Conservation (phyloP, 2,113 vertebrate genomes). For the Odocoileus hemionus region DNA sequence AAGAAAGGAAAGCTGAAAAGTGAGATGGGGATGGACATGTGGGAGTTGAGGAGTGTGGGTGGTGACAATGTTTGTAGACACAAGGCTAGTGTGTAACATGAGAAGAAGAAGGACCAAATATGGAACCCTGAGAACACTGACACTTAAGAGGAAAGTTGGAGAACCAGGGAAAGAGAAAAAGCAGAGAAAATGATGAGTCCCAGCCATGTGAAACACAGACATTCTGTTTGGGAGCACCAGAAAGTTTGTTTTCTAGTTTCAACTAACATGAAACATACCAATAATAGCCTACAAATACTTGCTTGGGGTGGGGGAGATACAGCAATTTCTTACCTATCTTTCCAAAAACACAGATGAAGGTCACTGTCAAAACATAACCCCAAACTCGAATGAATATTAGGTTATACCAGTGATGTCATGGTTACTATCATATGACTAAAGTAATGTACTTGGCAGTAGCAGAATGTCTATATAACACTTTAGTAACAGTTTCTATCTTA, state of each 20-base stretch:
- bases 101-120: not conserved
- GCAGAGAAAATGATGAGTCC: not conserved
- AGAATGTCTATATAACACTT: not conserved
- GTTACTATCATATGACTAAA: not conserved
- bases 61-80: not conserved
- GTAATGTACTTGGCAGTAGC: not conserved
- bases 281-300: not conserved
- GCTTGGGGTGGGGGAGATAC: not conserved
- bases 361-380: constrained; percentile 7
- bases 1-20: not conserved
- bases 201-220: not conserved
- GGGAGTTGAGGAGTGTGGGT: not conserved
- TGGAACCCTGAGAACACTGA: not conserved
- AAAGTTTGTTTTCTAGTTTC: not conserved
- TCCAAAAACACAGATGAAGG: constrained; percentile 2
- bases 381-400: constrained; percentile 11
- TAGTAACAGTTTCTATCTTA: not conserved
- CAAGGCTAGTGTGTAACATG: not conserved
- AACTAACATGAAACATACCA: not conserved
- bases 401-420: not conserved
- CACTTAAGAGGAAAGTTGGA: not conserved
- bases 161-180: not conserved
- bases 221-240: not conserved
- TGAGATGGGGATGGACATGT: not conserved
- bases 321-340: not conserved